These are phyloP conservation scores for Leptopilina myrica DNA, from an alignment of 2,888 invertebrate species.

Conservation along the genomic window DNA sequence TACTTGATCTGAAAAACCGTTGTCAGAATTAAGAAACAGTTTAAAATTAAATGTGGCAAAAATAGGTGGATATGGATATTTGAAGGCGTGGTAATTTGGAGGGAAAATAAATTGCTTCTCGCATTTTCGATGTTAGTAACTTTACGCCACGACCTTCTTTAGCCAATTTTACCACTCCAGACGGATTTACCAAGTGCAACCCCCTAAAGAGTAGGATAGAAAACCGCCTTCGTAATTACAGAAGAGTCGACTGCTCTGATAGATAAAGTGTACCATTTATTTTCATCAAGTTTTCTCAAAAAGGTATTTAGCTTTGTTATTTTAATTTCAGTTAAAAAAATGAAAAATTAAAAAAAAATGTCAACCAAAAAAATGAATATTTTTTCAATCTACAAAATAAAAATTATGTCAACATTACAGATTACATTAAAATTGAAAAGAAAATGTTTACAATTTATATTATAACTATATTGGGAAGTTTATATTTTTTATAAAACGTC, in stretches of 20 bases:
- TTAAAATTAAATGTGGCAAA: conserved; percentile 4
- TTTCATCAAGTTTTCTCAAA: conserved; percentile 3
- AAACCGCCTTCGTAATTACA: conserved; percentile 30
- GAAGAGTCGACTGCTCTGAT: conserved; percentile 8
- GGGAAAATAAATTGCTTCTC: conserved; percentile 32
- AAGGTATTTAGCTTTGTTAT: neutral
- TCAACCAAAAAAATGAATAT: neutral
- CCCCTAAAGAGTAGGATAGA: conserved; percentile 8
- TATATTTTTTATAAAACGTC: too few species aligned
- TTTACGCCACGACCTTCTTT: conserved; percentile 15
- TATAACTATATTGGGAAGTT: too few species aligned
- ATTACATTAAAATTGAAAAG: too few species aligned
- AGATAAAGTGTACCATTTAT: conserved; percentile 18
- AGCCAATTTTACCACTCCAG: conserved; percentile 20
- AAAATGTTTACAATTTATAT: too few species aligned
- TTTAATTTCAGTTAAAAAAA: neutral
- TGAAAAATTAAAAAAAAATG: too few species aligned
- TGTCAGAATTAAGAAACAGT: neutral
- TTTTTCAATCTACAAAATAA: neutral
- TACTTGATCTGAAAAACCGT: neutral
- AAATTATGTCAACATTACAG: too few species aligned
- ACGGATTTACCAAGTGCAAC: conserved; percentile 25
- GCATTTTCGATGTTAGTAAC: conserved; percentile 30
- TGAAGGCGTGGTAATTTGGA: conserved; percentile 17
- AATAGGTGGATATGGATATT: conserved; percentile 1